Conservation (phyloP, 2,113 vertebrate genomes). For the Xyrauchen texanus region DNA sequence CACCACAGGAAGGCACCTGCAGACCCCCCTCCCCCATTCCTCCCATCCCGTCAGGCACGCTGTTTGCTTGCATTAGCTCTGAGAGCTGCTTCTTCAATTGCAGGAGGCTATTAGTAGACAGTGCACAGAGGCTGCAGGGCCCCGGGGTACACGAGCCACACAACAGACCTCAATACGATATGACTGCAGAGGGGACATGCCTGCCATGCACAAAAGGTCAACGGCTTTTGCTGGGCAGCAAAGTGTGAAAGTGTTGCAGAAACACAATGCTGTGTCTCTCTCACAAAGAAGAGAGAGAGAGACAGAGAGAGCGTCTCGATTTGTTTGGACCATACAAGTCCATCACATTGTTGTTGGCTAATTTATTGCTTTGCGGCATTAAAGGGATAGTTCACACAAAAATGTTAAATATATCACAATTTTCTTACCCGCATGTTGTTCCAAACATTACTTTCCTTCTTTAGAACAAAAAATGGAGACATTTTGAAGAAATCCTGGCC, state of each 20-base stretch:
- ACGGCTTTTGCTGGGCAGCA: constrained; percentile 68
- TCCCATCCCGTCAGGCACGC: constrained; percentile 21
- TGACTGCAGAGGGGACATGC: constrained; percentile 73
- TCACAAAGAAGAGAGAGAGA: constrained; percentile 36
- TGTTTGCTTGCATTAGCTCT: constrained; percentile 66
- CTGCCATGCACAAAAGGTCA: constrained; percentile 75
- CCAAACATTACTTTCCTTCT: too few species aligned
- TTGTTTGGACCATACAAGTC: too few species aligned
- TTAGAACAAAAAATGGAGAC: too few species aligned
- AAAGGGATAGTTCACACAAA: too few species aligned
- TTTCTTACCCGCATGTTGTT: too few species aligned
- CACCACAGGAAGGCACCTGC: constrained; percentile 56
- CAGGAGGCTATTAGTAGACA: constrained; percentile 71
- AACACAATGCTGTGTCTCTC: constrained; percentile 60
- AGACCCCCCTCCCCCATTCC: constrained; percentile 30
- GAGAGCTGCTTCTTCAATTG: constrained; percentile 75
- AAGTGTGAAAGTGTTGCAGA: constrained; percentile 71
- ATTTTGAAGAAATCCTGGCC: too few species aligned
- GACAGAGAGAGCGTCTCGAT: neutral
- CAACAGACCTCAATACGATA: constrained; percentile 75
- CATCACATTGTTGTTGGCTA: too few species aligned
- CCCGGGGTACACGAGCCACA: constrained; percentile 67
- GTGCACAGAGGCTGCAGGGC: constrained; percentile 66
- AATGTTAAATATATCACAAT: too few species aligned
- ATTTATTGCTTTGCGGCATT: too few species aligned